A percentile compares a stretch with the other conserved stretches of the same genome.
Evolutionary conservation across 30 jellyfish, hydroid and myxozoan genomes (phyloP).

Genomic region (Clytia hemisphaerica): DNA sequence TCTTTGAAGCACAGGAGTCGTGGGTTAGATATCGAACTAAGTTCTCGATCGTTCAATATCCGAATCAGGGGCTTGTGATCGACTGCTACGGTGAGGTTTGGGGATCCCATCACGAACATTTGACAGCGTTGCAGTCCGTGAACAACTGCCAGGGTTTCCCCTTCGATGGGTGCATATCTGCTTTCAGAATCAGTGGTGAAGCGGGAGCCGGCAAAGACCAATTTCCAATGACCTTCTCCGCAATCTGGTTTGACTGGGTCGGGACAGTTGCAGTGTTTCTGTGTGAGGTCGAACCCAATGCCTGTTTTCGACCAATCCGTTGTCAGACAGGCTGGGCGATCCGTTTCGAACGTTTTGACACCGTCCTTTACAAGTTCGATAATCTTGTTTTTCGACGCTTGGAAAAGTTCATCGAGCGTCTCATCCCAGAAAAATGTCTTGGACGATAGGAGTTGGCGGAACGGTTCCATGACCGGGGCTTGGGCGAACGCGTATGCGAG

Average conservation of each 20-base stretch:
- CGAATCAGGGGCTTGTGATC: slow-evolving; percentile 51
- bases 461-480: slow-evolving; percentile 36
- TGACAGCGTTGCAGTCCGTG: slow-evolving; percentile 26
- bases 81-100: slow-evolving; percentile 34
- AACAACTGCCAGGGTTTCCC: slow-evolving; percentile 45
- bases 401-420: slow-evolving; percentile 1
- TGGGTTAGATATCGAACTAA: slow-evolving; percentile 32
- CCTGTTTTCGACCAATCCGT: slow-evolving; percentile 64
- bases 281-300: slow-evolving; percentile 41
- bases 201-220: slow-evolving; percentile 60
- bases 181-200: slow-evolving; percentile 32
- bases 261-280: slow-evolving; percentile 48
- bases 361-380: slow-evolving; percentile 24
- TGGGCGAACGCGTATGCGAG: slow-evolving; percentile 36
- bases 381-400: slow-evolving; percentile 22
- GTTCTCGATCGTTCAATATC: slow-evolving; percentile 31
- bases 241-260: slow-evolving; percentile 14
- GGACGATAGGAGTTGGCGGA: slow-evolving; percentile 4
- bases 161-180: slow-evolving; percentile 57
- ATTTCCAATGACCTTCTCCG: slow-evolving; percentile 49
- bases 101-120: slow-evolving; percentile 43
- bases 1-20: slow-evolving; percentile 28
- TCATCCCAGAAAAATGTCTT: slow-evolving; percentile 16
- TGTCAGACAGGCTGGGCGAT: slow-evolving; percentile 47
- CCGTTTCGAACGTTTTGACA: slow-evolving; percentile 21